These are phyloP conservation scores for Brienomyrus longianalis DNA, from an alignment of 2,113 vertebrate genomes.

Conservation along the genomic window DNA sequence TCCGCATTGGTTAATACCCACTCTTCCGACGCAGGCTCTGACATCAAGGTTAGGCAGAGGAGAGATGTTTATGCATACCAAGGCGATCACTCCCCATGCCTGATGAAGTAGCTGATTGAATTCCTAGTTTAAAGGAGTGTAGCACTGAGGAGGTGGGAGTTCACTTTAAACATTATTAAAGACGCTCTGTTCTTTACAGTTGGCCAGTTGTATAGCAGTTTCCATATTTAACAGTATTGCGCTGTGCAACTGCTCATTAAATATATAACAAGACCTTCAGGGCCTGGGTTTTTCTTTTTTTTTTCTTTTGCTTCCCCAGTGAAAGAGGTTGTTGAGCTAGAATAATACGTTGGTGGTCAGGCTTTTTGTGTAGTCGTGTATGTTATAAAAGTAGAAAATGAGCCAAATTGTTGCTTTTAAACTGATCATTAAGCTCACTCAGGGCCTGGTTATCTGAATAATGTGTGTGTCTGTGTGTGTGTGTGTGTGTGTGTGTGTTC, in stretches of 20 bases:
- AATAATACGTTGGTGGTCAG: neutral
- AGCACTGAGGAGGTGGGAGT: neutral
- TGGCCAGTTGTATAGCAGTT: neutral
- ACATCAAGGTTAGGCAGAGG: conserved; percentile 1
- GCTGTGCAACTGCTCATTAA: neutral
- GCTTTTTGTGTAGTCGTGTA: neutral
- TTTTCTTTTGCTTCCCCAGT: neutral
- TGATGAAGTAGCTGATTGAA: conserved; percentile 8
- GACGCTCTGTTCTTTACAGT: neutral
- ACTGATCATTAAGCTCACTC: neutral
- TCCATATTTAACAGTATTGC: neutral
- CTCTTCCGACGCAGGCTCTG: neutral
- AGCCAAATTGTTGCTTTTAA: neutral
- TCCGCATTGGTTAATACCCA: neutral
- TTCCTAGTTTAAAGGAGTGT: neutral
- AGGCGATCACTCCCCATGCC: neutral
- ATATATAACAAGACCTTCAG: neutral
- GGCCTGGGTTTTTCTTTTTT: neutral
- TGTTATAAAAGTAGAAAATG: neutral
- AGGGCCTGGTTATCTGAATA: neutral
- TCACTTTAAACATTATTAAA: conserved; percentile 5
- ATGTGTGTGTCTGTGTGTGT: neutral
- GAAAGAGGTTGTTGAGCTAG: neutral
- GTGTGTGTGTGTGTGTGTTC: neutral
- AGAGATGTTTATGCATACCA: conserved; percentile 3